Base-by-base conservation (phyloP, 2,113 vertebrate species). In the Aegotheles bennettii region DNA sequence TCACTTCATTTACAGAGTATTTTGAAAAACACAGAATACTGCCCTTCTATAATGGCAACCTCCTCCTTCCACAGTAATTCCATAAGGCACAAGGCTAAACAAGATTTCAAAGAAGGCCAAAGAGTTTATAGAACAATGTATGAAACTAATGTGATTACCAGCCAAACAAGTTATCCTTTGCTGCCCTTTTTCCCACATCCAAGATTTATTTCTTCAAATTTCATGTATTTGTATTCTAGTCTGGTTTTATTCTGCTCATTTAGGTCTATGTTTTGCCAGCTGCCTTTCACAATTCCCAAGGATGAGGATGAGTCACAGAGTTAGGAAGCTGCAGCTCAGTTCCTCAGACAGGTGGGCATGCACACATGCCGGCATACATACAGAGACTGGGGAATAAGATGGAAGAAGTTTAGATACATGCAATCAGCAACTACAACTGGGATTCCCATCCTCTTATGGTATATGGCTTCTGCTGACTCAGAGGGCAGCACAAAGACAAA, bases 351-450 rank as follows among this genome's bases (percentile, higher is more conserved):
- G 13, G 57, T 33, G 23, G 15, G 38, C 26, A 51, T 2, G 13
- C 25, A 70, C 14, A 71, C 14, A n/a, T 0, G 1, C 36, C 36
- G 16, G 5, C 0, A 0, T 28, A 64, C 0, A 0, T 53, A 35
- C 0, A 63, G 18, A 76, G n/a, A 67, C n/a, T 0, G 0, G 2
- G 6, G 10, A 65, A 47, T 20, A 29, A 43, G 31, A 35, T 5
- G 13, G 24, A 67, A 75, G 56, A 82, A 64, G 9, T 43, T 61
- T 45, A 67, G 16, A 43, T 21, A 76, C 8, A 10, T 51, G 10
- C 20, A 68, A 84, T 19, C 23, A 51, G 29, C 35, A 77, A 64
- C 16, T 68, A 26, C 35, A 86, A 10, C 13, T 15, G 18, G 3
- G 28, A 69, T 51, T 83, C 50, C 17, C 6, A 0, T 16, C 12